phyloP scores from a whole-genome alignment of 2,888 invertebrate genomes.

The Coronaproctus castanopsis region DNA sequence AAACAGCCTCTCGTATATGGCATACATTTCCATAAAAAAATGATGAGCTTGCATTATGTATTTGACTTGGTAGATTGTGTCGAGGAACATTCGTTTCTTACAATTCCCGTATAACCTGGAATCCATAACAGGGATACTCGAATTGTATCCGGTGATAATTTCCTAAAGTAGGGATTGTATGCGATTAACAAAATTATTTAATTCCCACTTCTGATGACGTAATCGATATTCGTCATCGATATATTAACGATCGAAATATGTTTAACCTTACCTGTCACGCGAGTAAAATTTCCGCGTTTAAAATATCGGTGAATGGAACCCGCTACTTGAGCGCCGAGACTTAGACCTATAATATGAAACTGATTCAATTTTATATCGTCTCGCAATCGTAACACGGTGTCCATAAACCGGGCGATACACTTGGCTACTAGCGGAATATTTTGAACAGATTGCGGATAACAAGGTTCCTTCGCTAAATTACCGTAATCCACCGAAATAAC shows the following conservation, averaged over 20 bases:
- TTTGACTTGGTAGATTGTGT: too few species aligned
- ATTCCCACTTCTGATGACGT: too few species aligned
- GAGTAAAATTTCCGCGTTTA: conserved; percentile 28
- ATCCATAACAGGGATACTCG: too few species aligned
- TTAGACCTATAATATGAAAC: conserved; percentile 42
- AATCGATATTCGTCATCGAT: too few species aligned
- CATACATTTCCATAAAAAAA: too few species aligned
- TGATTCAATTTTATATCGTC: conserved; percentile 27
- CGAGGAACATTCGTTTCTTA: too few species aligned
- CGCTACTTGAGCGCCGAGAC: conserved; percentile 40
- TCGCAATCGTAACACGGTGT: conserved; percentile 28
- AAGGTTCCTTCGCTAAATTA: conserved; percentile 35
- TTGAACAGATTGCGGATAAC: conserved; percentile 36
- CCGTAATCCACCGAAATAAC: conserved; percentile 41
- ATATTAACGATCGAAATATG: background rate
- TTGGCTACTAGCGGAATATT: conserved; percentile 38
- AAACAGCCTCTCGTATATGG: too few species aligned
- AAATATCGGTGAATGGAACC: conserved; percentile 33
- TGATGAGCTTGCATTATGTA: too few species aligned
- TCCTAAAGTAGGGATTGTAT: too few species aligned
- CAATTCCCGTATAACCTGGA: too few species aligned
- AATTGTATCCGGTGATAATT: too few species aligned
- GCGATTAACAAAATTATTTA: background rate
- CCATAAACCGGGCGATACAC: conserved; percentile 38
- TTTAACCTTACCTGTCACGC: conserved; percentile 34